Evolutionary conservation across 2,888 invertebrate genomes (phyloP), one percentile per base, ranked within the genome.

Genomic region (Rhabditoides inermis): DNA sequence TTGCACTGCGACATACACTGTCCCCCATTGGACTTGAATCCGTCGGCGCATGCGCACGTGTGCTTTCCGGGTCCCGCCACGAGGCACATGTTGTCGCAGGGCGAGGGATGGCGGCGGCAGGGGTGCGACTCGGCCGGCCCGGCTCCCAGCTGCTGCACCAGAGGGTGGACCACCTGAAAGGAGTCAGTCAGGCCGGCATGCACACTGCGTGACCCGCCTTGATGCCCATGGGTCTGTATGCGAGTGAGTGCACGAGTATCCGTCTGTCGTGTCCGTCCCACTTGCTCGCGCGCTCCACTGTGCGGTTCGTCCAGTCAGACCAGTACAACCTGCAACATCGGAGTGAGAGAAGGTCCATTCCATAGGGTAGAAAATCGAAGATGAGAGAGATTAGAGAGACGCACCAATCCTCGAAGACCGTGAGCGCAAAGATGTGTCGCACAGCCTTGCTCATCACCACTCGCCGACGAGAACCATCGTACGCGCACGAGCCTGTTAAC

Each of bases 281-380:
- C 78, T 91, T 92, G 74, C 91, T 85, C 0, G 88, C 88, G 30
- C 90, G 80, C 75, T 92, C 90, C 51, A 95, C 85, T 2, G 88
- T 87, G 18, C 91, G 81, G 47, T 87, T 81, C 76, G 90, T 90
- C 89, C 91, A 92, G 77, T 94, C 94, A 0, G 91, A 91, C 92
- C 94, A 94, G 78, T 92, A 94, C 2, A 94, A 79, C n/a, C n/a
- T n/a, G n/a, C n/a, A n/a, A n/a, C n/a, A n/a, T n/a, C n/a, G n/a
- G n/a, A n/a, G n/a, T n/a, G n/a, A n/a, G n/a, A n/a, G n/a, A n/a
- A n/a, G n/a, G n/a, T n/a, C n/a, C n/a, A n/a, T n/a, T n/a, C n/a
- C n/a, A n/a, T n/a, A n/a, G n/a, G n/a, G n/a, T n/a, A n/a, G n/a
- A n/a, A n/a, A n/a, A n/a, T n/a, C n/a, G n/a, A n/a, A n/a, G n/a